Conservation (phyloP, 2,797 vertebrate species). For the Oreochromis mossambicus region DNA sequence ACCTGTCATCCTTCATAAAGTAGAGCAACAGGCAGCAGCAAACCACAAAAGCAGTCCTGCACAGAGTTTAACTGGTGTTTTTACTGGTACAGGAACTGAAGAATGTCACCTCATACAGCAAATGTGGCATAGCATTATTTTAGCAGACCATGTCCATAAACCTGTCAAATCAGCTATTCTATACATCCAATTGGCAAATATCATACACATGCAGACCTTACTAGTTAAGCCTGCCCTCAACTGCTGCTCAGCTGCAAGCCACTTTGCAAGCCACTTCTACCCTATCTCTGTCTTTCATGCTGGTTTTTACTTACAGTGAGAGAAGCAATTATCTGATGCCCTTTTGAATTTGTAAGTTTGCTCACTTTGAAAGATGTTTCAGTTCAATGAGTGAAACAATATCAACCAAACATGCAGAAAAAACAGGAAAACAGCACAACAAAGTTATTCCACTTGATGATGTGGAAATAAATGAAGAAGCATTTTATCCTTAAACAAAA, state of each 20-base stretch:
- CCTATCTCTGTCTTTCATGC: neutral
- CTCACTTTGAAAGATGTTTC: neutral
- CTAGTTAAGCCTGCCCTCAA: neutral
- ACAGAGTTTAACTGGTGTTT: neutral
- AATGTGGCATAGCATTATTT: neutral
- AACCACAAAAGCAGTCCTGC: neutral
- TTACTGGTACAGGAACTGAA: neutral
- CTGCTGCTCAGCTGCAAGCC: neutral
- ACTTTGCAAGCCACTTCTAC: neutral
- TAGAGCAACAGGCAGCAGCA: neutral
- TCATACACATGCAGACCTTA: neutral
- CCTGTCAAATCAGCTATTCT: neutral
- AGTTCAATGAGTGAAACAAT: neutral
- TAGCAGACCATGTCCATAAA: neutral
- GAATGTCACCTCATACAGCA: neutral
- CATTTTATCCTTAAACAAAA: neutral
- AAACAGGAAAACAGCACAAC: neutral
- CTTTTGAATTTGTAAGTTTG: neutral
- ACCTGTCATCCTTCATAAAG: neutral
- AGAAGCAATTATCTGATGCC: neutral
- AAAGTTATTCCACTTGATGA: neutral
- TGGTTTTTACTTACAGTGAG: neutral
- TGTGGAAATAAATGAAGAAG: neutral
- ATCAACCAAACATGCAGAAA: neutral
- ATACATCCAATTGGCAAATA: fast-evolving